A percentile compares a stretch with the other conserved stretches of the same genome.
phyloP scores from a whole-genome alignment of 2,113 vertebrate genomes.

The Megaceryle torquata region DNA sequence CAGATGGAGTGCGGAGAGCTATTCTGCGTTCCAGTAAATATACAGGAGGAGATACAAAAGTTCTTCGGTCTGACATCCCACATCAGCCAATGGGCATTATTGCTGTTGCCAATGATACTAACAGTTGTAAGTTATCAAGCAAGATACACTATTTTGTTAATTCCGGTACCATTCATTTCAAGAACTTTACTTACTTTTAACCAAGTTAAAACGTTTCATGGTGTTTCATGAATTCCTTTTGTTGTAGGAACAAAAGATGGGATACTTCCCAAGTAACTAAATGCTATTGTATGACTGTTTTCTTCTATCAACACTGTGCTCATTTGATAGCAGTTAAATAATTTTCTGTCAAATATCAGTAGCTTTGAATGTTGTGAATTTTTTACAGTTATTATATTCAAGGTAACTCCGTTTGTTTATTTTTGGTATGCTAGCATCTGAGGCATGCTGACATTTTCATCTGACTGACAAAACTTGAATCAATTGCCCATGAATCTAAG shows the following conservation, averaged over 20 bases:
- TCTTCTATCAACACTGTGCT: not conserved
- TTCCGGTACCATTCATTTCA: not conserved
- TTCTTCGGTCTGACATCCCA: conserved; percentile 92
- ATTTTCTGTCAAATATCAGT: not conserved
- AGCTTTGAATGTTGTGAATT: not conserved
- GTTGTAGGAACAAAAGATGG: not conserved
- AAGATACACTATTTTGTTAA: not conserved
- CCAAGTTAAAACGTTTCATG: not conserved
- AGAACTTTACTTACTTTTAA: not conserved
- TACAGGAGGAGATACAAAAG: conserved; percentile 91
- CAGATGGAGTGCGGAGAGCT: conserved; percentile 91
- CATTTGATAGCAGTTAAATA: not conserved
- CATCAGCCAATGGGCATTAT: conserved; percentile 98
- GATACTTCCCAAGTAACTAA: not conserved
- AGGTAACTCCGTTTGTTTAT: not conserved
- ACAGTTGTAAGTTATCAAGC: conserved; percentile 87
- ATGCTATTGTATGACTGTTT: not conserved
- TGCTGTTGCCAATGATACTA: conserved; percentile 92
- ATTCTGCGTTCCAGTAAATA: conserved; percentile 94
- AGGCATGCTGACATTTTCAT: not conserved
- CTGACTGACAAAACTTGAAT: not conserved
- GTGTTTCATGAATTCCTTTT: not conserved
- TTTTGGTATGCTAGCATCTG: not conserved
- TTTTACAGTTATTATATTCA: not conserved
- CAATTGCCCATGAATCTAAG: not conserved